A percentile compares a stretch with the other conserved stretches of the same genome.
Conservation (phyloP, 1,140 invertebrate species). For the Drosophila watanabei region DNA sequence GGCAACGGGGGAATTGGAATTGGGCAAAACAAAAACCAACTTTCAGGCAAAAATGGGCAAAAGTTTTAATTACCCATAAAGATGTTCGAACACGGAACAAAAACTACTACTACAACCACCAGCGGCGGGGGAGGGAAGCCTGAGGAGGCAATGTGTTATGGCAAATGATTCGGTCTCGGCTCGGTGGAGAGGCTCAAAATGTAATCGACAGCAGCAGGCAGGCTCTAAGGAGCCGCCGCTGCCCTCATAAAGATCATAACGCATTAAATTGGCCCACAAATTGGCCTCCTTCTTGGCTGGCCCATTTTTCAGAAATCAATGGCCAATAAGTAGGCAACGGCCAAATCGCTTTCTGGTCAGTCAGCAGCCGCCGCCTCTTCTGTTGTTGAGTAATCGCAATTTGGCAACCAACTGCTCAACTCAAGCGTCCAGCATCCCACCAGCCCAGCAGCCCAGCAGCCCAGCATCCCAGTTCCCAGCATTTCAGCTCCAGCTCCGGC, state of each 20-base stretch:
- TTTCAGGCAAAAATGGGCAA: constrained; percentile 75
- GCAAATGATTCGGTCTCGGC: constrained; percentile 49
- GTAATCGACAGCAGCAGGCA: constrained; percentile 53
- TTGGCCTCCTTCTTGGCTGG: constrained; percentile 44
- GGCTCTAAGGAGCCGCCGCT: constrained; percentile 29
- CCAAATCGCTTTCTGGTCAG: constrained; percentile 72
- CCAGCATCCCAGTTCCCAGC: neutral
- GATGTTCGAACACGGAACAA: constrained; percentile 71
- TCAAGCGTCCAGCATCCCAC: constrained; percentile 4
- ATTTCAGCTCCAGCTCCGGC: neutral
- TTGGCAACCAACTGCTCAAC: constrained; percentile 29
- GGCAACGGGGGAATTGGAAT: constrained; percentile 5
- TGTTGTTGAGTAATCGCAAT: constrained; percentile 71
- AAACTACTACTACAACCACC: constrained; percentile 33
- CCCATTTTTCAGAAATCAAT: constrained; percentile 76
- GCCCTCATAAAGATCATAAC: constrained; percentile 76
- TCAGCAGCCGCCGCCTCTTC: constrained; percentile 38
- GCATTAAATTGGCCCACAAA: constrained; percentile 81
- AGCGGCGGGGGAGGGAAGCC: neutral
- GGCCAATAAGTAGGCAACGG: constrained; percentile 81
- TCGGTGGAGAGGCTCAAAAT: constrained; percentile 42
- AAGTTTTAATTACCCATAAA: constrained; percentile 85
- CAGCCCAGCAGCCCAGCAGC: neutral
- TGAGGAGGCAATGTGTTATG: constrained; percentile 44
- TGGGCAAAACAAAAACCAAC: constrained; percentile 65